Percentiles rank a stretch among this genome's conserved stretches.
Conservation (phyloP, 2,797 vertebrate genomes). For the Rhinogobio ventralis region DNA sequence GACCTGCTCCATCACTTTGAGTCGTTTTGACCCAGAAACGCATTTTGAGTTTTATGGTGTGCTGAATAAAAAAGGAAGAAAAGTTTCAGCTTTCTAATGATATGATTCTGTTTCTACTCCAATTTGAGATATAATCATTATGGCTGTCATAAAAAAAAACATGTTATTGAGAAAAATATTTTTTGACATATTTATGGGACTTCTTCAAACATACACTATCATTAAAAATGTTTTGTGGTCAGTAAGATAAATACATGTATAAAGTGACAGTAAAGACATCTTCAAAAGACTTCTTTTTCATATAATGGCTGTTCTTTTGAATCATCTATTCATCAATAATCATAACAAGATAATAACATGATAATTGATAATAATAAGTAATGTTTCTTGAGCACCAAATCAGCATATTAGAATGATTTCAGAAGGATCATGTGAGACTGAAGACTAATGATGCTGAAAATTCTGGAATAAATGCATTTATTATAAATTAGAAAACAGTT, state of each 20-base stretch:
- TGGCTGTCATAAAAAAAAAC: background rate
- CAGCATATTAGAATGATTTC: background rate
- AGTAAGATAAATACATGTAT: no score
- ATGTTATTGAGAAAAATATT: background rate
- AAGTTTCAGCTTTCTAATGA: background rate
- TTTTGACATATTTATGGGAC: background rate
- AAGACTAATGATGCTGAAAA: no score
- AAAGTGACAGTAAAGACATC: no score
- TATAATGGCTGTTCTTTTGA: background rate
- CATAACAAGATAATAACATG: background rate
- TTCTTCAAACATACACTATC: background rate
- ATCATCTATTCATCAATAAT: background rate
- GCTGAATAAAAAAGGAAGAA: background rate
- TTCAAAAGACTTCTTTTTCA: background rate
- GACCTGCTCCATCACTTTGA: background rate
- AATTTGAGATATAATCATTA: background rate
- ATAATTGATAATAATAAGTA: background rate
- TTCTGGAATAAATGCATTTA: background rate
- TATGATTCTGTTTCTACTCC: background rate
- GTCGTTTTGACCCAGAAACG: background rate
- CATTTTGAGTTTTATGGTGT: background rate
- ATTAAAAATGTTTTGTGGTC: no score
- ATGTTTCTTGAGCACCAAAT: background rate
- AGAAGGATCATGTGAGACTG: background rate
- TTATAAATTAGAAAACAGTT: background rate